phyloP scores from a whole-genome alignment of 2,797 vertebrate genomes.

The Enteromius unitaeniatus region DNA sequence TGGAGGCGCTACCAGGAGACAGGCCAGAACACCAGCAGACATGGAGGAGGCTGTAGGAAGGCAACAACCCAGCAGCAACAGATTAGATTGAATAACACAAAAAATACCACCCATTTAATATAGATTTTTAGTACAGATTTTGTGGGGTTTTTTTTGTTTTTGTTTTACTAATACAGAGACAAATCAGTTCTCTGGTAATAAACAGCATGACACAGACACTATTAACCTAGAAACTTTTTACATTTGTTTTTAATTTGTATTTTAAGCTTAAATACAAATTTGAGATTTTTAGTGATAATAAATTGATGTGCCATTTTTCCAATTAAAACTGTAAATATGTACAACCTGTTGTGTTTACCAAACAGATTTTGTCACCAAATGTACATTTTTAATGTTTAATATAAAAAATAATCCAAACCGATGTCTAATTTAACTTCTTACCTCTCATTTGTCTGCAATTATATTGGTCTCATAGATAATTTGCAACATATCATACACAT shows the following conservation, averaged over 20 bases:
- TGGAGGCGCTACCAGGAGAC: too few species aligned
- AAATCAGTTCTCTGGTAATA: background rate
- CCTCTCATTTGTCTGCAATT: background rate
- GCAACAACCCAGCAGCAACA: background rate
- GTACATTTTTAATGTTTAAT: background rate
- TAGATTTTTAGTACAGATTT: background rate
- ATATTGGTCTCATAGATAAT: background rate
- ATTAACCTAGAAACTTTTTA: background rate
- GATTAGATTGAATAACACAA: background rate
- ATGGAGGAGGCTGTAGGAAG: too few species aligned
- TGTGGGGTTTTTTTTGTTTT: background rate
- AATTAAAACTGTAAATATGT: constrained; percentile 28
- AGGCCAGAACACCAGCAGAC: too few species aligned
- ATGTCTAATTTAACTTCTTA: background rate
- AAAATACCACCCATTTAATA: too few species aligned
- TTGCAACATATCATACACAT: background rate
- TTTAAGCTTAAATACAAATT: background rate
- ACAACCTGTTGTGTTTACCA: background rate
- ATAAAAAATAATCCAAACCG: background rate
- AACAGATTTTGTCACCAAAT: background rate
- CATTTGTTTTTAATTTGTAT: background rate
- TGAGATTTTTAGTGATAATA: constrained; percentile 14
- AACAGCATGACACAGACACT: background rate
- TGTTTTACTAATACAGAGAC: background rate
- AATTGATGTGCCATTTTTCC: constrained; percentile 1